Base-by-base conservation (phyloP, 2,797 vertebrate genomes). In the Myripristis jacobus region DNA sequence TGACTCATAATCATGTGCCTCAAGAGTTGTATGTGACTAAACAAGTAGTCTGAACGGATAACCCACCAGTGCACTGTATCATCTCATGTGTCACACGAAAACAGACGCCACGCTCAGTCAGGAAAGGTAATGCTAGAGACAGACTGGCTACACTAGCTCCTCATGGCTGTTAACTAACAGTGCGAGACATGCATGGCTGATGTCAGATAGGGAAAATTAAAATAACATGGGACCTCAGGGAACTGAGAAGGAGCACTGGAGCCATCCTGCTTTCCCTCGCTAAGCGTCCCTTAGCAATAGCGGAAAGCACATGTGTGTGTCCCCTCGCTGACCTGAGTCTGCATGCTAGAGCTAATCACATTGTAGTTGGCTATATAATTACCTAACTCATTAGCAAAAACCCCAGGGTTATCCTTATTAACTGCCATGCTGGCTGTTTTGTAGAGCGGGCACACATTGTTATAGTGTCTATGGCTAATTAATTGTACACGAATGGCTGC, bases 161-260 rank as follows among this genome's bases (percentile, higher is more conserved):
- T 55, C 76, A 4, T n/a, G 1, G 24, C 29, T 4, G 57, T 27
- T 70, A 63, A 24, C 77, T 63, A 55, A 77, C 71, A 34, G 34
- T 66, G 70, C 27, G 47, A 69, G 82, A 79, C 82, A 72, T 48
- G 67, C 70, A 47, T 62, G 75, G 73, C 62, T 22, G 47, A 48
- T 15, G 70, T 84, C 85, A 89, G 81, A 90, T 73, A 82, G 82
- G 78, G 84, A 75, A 75, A 81, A 85, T 92, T 87, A 81, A 82
- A 84, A 82, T 70, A 87, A 87, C 84, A 72, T 51, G 66, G 70
- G 77, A 86, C 87, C 86, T 75, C 10, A 74, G 78, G 87, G 84
- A 80, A 76, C 74, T 50, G 2, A 44, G 48, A 27, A 58, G 50
- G 81, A 68, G 62, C 80, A 77, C 41, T 56, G 74, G 69, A 79